Evolutionary conservation across 2,113 vertebrate genomes (phyloP).

Genomic region (Illadopsis cleaveri): DNA sequence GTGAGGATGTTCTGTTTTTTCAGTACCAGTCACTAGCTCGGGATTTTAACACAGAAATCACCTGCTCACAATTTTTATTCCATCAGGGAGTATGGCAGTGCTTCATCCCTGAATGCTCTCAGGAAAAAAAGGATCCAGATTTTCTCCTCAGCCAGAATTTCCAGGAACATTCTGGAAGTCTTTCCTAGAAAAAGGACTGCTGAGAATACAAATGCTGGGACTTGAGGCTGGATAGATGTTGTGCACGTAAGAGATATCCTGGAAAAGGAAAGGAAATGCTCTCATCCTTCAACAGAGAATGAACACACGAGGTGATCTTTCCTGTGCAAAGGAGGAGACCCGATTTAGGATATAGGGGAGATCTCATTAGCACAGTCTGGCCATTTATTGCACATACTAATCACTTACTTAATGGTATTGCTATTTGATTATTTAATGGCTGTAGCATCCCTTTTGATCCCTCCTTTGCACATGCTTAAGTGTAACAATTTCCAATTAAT

Average conservation of each 20-base stretch:
- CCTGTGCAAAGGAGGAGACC: neutral
- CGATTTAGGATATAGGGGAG: neutral
- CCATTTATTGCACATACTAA: slow-evolving; percentile 21
- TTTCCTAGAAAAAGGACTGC: neutral
- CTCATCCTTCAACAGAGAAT: neutral
- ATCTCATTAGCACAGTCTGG: slow-evolving; percentile 30
- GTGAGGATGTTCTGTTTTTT: neutral
- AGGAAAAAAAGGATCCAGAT: neutral
- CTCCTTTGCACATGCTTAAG: neutral
- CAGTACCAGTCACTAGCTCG: neutral
- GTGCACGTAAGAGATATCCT: neutral
- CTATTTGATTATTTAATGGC: slow-evolving; percentile 40
- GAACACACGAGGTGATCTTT: neutral
- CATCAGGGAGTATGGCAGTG: neutral
- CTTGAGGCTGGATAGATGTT: neutral
- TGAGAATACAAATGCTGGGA: neutral
- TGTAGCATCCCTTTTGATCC: neutral
- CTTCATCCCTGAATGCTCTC: neutral
- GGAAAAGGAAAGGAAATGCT: neutral
- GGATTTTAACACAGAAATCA: neutral
- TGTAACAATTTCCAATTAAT: slow-evolving; percentile 36
- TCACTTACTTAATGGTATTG: slow-evolving; percentile 31
- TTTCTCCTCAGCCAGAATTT: neutral
- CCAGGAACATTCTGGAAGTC: neutral
- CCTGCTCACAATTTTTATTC: neutral